Percentiles rank a stretch among this genome's conserved stretches.
These are phyloP conservation scores for Pygoscelis antarcticus DNA, from an alignment of 2,113 vertebrate species.

Conservation along the genomic window DNA sequence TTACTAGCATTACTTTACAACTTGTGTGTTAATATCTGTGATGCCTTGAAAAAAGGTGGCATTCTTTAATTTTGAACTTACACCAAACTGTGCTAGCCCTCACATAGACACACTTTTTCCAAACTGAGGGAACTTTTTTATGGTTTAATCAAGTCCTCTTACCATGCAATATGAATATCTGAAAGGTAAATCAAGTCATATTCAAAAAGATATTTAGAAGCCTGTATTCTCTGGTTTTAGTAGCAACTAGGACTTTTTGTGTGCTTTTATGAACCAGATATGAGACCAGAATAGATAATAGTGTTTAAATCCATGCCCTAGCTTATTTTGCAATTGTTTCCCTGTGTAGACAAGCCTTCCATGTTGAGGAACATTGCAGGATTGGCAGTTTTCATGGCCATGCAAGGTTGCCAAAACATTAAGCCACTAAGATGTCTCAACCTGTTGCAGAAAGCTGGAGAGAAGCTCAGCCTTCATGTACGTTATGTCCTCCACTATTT, in stretches of 20 bases:
- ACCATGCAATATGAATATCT: rapidly evolving
- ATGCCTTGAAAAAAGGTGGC: not conserved
- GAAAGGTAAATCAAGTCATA: not conserved
- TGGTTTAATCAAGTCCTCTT: not conserved
- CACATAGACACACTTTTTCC: not conserved
- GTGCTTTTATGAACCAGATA: not conserved
- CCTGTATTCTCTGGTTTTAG: not conserved
- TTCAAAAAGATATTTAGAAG: not conserved
- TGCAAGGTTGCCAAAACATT: not conserved
- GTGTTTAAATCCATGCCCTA: not conserved
- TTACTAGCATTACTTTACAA: not conserved
- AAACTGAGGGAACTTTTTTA: no score
- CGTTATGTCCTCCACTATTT: rapidly evolving
- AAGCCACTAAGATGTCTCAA: not conserved
- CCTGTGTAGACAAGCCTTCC: not conserved
- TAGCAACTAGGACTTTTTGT: not conserved
- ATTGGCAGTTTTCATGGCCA: not conserved
- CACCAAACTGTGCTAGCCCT: rapidly evolving
- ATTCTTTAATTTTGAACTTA: not conserved
- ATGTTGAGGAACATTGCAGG: not conserved
- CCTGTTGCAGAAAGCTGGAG: not conserved
- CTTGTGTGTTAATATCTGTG: not conserved
- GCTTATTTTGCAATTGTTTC: not conserved
- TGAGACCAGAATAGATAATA: not conserved
- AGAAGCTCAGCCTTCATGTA: not conserved